These are phyloP conservation scores for Neogobius melanostomus DNA, from an alignment of 2,113 vertebrate species.

Conservation along the genomic window DNA sequence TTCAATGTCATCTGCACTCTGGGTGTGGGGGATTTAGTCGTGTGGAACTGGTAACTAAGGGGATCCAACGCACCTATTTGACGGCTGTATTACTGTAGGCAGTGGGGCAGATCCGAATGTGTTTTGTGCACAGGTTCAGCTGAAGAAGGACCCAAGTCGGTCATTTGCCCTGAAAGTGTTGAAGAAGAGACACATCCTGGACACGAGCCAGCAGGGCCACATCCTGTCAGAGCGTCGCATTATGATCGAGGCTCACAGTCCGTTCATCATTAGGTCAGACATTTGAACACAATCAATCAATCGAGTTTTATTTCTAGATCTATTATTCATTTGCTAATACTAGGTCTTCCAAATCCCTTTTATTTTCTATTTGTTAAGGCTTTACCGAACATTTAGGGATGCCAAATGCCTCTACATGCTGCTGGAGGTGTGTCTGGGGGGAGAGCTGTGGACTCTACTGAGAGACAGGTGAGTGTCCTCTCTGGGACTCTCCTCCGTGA, in stretches of 20 bases:
- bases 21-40: constrained; percentile 77
- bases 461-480: constrained; percentile 62
- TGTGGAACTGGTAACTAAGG: constrained; percentile 69
- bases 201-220: constrained; percentile 77
- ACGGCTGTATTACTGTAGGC: background rate
- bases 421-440: constrained; percentile 75
- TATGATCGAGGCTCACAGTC: constrained; percentile 75
- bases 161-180: constrained; percentile 76
- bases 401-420: constrained; percentile 78
- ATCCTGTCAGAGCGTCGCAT: constrained; percentile 75
- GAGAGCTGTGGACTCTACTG: constrained; percentile 76
- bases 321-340: background rate
- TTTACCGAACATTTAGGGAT: constrained; percentile 75
- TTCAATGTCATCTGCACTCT: constrained; percentile 69
- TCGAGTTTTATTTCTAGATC: background rate
- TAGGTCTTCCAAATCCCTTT: background rate
- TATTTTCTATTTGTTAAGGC: constrained; percentile 40
- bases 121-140: constrained; percentile 63
- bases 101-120: background rate
- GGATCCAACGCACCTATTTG: background rate
- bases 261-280: constrained; percentile 71
- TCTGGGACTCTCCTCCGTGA: background rate
- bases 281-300: too few relatives aligned
- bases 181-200: constrained; percentile 75
- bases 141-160: constrained; percentile 59